These are phyloP conservation scores for Tetrapedia diversipes DNA, from an alignment of 2,888 invertebrate species.

Conservation along the genomic window DNA sequence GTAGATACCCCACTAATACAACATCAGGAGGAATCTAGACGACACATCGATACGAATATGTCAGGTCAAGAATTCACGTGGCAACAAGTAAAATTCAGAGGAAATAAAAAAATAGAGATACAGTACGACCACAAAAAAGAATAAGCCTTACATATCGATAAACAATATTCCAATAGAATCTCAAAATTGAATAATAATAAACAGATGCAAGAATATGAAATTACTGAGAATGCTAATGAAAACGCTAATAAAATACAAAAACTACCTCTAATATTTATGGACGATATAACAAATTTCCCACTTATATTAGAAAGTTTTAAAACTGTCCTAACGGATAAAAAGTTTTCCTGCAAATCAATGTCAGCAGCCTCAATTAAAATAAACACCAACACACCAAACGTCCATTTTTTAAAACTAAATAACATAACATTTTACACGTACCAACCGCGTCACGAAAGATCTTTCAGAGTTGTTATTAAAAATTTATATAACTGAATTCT, in stretches of 20 bases:
- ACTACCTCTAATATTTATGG: conserved; percentile 3
- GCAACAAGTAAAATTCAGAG: not conserved
- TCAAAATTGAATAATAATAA: not conserved
- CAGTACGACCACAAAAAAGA: not conserved
- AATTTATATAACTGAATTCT: not conserved
- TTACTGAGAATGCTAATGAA: not conserved
- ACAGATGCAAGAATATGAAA: conserved; percentile 10
- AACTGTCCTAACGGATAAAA: not conserved
- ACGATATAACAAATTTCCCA: conserved; percentile 10
- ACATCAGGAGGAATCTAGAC: not conserved
- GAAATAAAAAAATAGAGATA: conserved; percentile 1
- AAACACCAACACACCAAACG: conserved; percentile 8
- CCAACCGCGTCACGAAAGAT: conserved; percentile 2
- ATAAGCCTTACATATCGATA: not conserved
- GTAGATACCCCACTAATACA: not conserved
- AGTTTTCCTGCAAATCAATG: conserved; percentile 3
- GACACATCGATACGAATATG: conserved; percentile 9
- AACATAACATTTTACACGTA: conserved; percentile 12
- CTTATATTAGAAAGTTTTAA: conserved; percentile 19
- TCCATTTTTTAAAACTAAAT: not conserved
- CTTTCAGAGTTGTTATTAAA: conserved; percentile 15
- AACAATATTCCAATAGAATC: not conserved
- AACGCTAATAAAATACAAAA: conserved; percentile 9
- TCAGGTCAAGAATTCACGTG: conserved; percentile 4
- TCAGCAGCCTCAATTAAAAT: not conserved